Evolutionary conservation across 2,113 vertebrate genomes (phyloP).

Genomic region (Atrichornis clamosus): DNA sequence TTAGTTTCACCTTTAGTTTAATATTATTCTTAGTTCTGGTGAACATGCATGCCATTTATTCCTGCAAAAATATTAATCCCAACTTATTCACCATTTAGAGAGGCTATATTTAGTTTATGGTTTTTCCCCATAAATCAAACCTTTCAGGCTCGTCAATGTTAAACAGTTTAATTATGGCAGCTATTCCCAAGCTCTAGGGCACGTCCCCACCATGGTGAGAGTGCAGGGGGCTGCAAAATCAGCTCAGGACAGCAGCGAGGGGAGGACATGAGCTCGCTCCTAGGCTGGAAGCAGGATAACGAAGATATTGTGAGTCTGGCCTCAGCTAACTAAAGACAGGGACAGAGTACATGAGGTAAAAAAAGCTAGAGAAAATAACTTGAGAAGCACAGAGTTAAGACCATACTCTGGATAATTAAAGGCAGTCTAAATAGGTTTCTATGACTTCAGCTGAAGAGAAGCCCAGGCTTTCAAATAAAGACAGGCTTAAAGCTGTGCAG

Average conservation of each 20-base stretch:
- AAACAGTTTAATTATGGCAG: not conserved
- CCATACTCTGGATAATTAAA: not conserved
- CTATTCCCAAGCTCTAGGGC: not conserved
- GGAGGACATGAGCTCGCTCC: not conserved
- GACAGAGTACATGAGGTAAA: not conserved
- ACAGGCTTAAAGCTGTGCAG: not conserved
- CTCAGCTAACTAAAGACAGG: not conserved
- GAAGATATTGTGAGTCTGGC: not conserved
- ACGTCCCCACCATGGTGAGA: not conserved
- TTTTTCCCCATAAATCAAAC: slow-evolving; percentile 16
- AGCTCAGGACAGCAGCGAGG: not conserved
- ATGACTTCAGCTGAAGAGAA: not conserved
- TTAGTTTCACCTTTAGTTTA: not conserved
- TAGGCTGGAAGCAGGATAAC: not conserved
- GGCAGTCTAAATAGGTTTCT: not conserved
- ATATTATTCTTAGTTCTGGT: not conserved
- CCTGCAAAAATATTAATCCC: slow-evolving; percentile 1
- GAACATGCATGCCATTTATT: not conserved
- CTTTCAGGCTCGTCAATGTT: not conserved
- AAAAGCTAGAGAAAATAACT: not conserved
- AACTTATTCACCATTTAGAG: not conserved
- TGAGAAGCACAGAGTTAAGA: not conserved
- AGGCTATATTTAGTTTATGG: slow-evolving; percentile 45
- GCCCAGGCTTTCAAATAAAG: not conserved
- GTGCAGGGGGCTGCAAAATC: not conserved